Conservation (phyloP, 2,113 vertebrate species). For the Apaloderma vittatum region DNA sequence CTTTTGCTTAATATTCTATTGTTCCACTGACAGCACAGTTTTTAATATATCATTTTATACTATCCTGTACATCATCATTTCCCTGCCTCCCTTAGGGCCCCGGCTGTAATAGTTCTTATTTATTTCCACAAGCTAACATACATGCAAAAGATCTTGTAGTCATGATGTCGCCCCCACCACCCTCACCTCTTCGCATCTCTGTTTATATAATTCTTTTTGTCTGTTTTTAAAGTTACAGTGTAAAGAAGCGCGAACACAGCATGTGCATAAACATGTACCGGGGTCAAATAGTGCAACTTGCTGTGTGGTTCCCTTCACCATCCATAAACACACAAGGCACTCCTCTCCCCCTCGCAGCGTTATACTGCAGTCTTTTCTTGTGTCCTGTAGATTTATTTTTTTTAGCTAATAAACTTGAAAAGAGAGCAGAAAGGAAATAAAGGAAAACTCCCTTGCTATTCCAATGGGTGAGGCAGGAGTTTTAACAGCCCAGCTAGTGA, state of each 20-base stretch:
- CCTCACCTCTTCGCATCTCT: slow-evolving; percentile 15
- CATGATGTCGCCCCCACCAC: not conserved
- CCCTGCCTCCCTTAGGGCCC: slow-evolving; percentile 55
- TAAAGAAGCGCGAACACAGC: slow-evolving; percentile 1
- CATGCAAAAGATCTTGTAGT: slow-evolving; percentile 54
- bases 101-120: slow-evolving; percentile 65
- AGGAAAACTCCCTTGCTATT: not conserved
- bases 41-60: slow-evolving; percentile 63
- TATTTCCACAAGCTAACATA: slow-evolving; percentile 65
- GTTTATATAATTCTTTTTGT: slow-evolving; percentile 23
- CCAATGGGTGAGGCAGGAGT: not conserved
- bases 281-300: slow-evolving; percentile 14
- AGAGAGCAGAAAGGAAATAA: slow-evolving; percentile 15
- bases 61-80: slow-evolving; percentile 57
- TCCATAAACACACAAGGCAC: not conserved
- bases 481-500: not conserved
- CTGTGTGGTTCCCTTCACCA: not conserved
- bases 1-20: slow-evolving; percentile 67
- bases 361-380: not conserved
- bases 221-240: slow-evolving; percentile 22
- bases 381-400: not conserved
- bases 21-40: slow-evolving; percentile 48
- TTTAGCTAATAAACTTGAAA: slow-evolving; percentile 36
- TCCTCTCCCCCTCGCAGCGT: not conserved
- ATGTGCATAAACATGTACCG: not conserved